Base-by-base conservation (phyloP, 2,888 invertebrate species). In the Cantharis flavilabris region DNA sequence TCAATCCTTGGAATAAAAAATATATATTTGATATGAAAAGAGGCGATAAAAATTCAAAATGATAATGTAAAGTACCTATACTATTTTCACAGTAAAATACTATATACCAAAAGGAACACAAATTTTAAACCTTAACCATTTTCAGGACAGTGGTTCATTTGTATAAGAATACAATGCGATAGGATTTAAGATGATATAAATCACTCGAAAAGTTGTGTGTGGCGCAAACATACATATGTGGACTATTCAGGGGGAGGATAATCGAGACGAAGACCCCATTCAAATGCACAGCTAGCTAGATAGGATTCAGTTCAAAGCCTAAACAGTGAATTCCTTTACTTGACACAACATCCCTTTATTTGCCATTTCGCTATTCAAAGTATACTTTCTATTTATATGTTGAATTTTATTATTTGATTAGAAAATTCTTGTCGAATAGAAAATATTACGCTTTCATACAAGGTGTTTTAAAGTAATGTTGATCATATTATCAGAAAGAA, bases 101-200 rank as follows among this genome's bases (percentile, higher is more conserved):
- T 75, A 69, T 72, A 76, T 77, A 75, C 72, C 78, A 78, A 71
- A 71, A 78, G 80, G 79, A 81, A 82, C 81, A 82, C 81, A 82
- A 83, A 83, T 83, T 82, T 80, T 74, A 74, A 76, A 76, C 76
- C 76, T 81, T 82, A 81, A 80, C 81, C 80, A 77, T 80, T 79
- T 79, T 78, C 75, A 63, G 70, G 71, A 76, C 73, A 76, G 77
- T 69, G 77, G 78, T 81, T 82, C 80, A 82, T 83, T 82, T 82
- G 82, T 83, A 83, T 83, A 78, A 82, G 81, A 82, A 82, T 82
- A 76, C 77, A 76, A 76, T 71, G 80, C 79, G 80, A 80, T 75
- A 77, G 80, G 78, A 80, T 77, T 82, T 80, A 81, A 81, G 77
- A 80, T 71, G 81, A 77, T 76, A 81, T 83, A 81, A 83, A 83